Evolutionary conservation across 2,888 invertebrate species (phyloP).

Genomic region (Chironomus riparius): DNA sequence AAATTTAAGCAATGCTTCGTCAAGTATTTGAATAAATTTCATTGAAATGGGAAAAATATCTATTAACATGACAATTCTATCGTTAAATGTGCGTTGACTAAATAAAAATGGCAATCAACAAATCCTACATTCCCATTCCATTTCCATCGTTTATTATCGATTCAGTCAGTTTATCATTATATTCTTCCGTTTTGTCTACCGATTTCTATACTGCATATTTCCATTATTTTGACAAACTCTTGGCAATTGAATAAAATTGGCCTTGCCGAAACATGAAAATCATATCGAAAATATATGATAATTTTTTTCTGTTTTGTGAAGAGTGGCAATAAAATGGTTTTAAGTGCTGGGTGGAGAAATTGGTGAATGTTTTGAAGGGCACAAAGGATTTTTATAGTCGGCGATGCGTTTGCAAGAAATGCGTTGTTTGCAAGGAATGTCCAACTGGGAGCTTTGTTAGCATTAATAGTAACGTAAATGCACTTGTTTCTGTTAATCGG

Average conservation of each 20-base stretch:
- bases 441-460: too few relatives aligned
- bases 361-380: neutral
- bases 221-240: neutral
- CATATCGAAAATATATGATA: neutral
- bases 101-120: neutral
- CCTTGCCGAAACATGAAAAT: neutral
- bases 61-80: slow-evolving; percentile 10
- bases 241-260: neutral
- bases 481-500: too few relatives aligned
- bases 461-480: too few relatives aligned
- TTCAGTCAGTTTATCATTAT: neutral
- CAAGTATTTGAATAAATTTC: neutral
- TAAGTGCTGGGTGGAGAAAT: neutral
- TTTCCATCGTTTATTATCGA: neutral
- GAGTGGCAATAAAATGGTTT: neutral
- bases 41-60: neutral
- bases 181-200: too few relatives aligned
- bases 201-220: too few relatives aligned
- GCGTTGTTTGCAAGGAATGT: too few relatives aligned
- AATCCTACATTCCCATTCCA: neutral
- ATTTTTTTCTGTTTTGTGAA: neutral
- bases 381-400: neutral
- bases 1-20: neutral
- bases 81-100: neutral
- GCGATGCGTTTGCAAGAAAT: too few relatives aligned